phyloP scores from a whole-genome alignment of 2,113 vertebrate genomes.

The Tretioscincus oriximinensis region DNA sequence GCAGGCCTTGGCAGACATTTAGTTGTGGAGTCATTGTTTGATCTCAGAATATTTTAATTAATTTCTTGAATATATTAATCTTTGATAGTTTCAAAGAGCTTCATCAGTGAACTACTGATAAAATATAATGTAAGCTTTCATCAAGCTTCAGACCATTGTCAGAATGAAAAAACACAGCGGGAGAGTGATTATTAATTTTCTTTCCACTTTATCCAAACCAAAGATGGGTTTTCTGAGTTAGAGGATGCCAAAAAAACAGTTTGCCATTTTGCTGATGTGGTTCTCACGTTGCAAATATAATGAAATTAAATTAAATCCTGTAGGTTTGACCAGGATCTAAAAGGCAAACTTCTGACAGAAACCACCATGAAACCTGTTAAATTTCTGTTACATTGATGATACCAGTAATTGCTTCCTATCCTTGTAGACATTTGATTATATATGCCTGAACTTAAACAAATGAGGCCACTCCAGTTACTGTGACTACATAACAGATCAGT shows the following conservation, averaged over 20 bases:
- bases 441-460: not conserved
- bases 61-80: slow-evolving; percentile 7
- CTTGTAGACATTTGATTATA: not conserved
- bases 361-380: not conserved
- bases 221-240: too few species aligned
- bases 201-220: too few species aligned
- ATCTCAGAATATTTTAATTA: slow-evolving; percentile 26
- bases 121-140: too few species aligned
- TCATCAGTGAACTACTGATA: not conserved
- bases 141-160: too few species aligned
- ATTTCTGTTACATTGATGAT: not conserved
- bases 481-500: not conserved
- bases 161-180: too few species aligned
- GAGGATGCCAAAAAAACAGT: too few species aligned
- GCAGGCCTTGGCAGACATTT: slow-evolving; percentile 33
- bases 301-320: too few species aligned
- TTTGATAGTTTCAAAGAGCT: slow-evolving; percentile 20
- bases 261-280: too few species aligned
- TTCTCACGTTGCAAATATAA: too few species aligned
- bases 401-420: not conserved
- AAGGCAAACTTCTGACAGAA: not conserved
- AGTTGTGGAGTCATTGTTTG: slow-evolving; percentile 10
- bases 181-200: too few species aligned
- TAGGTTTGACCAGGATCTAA: too few species aligned
- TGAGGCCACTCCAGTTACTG: not conserved